Base-by-base conservation (phyloP, 2,113 vertebrate species). In the Excalfactoria chinensis region DNA sequence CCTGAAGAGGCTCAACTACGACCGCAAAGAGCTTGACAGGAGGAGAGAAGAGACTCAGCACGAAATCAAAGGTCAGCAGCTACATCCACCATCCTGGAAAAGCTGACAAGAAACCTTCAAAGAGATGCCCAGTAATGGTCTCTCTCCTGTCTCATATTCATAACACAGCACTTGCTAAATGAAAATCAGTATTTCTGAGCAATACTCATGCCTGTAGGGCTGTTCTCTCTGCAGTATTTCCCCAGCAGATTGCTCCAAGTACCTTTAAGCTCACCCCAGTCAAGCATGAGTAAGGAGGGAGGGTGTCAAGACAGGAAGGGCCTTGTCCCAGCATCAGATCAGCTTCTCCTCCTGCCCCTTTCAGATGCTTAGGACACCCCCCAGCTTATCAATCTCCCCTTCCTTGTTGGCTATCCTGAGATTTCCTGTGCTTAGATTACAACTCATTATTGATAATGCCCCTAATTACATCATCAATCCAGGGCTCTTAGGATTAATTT, bases 1-100 rank as follows among this genome's bases (percentile, higher is more conserved):
- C 96, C 98, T 99, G 97, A 99, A 99, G 98, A 98, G 98, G 94
- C 98, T 99, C 92, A 99, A 99, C 97, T 99, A 99, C 22, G 99
- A 99, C 98, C 98, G 99, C 88, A 99, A 99, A 96, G 99, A 99
- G 89, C 97, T 99, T 32, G 99, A 99, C 85, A 98, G 98, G 89
- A 97, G 99, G 93, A 97, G 99, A 97, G 99, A 99, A 64, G 98
- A 99, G 89, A 99, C 98, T 86, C 99, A 99, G 66, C 99, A 99
- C 0, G 98, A 99, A 93, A 98, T 99, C 97, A 99, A 98, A 98
- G 99, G 99, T 99, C 78, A 95, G 94, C 86, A 83, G 17, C 19
- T 13, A 7, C 21, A 1, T 18, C 20, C 48, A 1, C 0, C 2
- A 12, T 21, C 75, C 72, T 75, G 72, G 67, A 16, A 35, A 26